These are phyloP conservation scores for Sisor rabdophorus DNA, from an alignment of 2,113 vertebrate genomes.

Conservation along the genomic window DNA sequence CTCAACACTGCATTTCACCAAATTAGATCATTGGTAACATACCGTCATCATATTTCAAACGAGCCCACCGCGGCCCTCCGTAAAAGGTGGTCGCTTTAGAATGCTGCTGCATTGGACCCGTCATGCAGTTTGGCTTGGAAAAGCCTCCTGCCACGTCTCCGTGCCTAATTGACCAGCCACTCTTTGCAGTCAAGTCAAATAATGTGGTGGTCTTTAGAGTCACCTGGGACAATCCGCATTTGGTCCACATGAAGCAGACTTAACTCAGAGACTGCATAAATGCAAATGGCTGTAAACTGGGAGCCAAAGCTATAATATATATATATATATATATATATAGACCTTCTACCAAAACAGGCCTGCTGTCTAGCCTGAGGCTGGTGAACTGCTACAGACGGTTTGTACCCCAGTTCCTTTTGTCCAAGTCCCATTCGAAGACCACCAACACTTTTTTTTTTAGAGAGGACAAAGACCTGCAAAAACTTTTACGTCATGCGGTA, in stretches of 20 bases:
- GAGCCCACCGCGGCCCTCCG: neutral
- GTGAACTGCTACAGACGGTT: conserved; percentile 3
- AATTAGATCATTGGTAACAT: neutral
- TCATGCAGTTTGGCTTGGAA: neutral
- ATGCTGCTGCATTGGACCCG: neutral
- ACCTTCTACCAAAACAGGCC: neutral
- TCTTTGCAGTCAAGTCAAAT: neutral
- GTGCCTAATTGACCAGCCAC: neutral
- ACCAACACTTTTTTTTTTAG: neutral
- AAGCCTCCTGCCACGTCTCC: conserved; percentile 1
- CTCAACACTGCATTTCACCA: neutral
- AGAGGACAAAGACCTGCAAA: neutral
- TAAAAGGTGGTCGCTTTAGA: neutral
- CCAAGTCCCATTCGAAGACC: neutral
- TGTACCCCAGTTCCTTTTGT: neutral
- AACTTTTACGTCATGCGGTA: neutral
- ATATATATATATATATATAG: neutral
- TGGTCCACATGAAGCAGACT: neutral
- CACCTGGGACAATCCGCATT: neutral
- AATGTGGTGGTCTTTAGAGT: neutral
- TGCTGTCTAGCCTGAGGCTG: neutral
- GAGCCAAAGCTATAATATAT: neutral
- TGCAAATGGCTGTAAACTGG: neutral
- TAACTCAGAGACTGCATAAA: neutral
- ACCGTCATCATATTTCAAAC: conserved; percentile 7